Percentiles rank a stretch among this genome's conserved stretches.
These are phyloP conservation scores for Coenobita brevimanus DNA, from an alignment of 1,140 invertebrate species.

Conservation along the genomic window DNA sequence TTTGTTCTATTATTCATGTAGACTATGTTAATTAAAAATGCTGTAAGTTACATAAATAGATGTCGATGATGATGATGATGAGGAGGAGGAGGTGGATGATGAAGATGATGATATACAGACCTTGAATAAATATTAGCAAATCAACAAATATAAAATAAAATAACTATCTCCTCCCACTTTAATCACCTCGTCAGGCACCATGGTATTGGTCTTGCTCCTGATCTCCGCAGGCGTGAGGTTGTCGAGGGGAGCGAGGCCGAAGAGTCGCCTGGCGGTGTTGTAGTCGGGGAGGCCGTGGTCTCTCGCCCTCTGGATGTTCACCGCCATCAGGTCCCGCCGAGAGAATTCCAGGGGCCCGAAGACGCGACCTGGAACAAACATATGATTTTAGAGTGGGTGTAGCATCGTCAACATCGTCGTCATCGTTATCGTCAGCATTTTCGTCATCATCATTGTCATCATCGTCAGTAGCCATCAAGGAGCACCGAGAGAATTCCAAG, in stretches of 20 bases:
- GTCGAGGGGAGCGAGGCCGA: slow-evolving; percentile 73
- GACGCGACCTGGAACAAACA: slow-evolving; percentile 74
- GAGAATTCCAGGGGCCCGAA: slow-evolving; percentile 83
- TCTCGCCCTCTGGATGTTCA: slow-evolving; percentile 81
- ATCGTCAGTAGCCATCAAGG: too few species aligned
- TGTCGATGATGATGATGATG: background rate
- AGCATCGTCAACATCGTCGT: too few species aligned
- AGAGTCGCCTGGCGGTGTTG: slow-evolving; percentile 78
- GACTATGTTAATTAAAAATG: too few species aligned
- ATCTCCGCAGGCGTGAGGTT: slow-evolving; percentile 71
- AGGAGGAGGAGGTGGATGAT: too few species aligned
- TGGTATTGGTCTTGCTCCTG: slow-evolving; percentile 71
- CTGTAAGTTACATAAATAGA: too few species aligned
- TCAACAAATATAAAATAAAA: background rate
- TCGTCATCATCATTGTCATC: too few species aligned
- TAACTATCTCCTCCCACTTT: background rate
- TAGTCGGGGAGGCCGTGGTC: slow-evolving; percentile 82
- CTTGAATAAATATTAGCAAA: too few species aligned
- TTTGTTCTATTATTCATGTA: too few species aligned
- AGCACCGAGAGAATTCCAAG: too few species aligned
- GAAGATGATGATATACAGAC: background rate
- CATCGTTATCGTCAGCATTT: too few species aligned
- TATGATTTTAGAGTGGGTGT: background rate
- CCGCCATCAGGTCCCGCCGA: slow-evolving; percentile 79
- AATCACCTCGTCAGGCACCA: slow-evolving; percentile 69